Conservation (phyloP, 2,113 vertebrate genomes). For the Ceyx cyanopectus region DNA sequence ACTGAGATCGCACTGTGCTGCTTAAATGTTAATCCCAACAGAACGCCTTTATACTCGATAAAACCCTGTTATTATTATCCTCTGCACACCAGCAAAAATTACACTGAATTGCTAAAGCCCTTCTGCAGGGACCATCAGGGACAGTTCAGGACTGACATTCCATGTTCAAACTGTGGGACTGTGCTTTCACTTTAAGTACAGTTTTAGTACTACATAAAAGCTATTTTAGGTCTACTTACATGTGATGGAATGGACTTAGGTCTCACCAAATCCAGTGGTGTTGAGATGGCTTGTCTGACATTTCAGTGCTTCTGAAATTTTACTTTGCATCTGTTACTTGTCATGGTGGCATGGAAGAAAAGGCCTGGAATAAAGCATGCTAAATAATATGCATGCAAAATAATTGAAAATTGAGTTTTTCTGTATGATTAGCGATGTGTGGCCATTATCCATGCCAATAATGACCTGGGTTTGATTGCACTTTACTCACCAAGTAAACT, state of each 20-base stretch:
- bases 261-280: background rate
- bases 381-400: background rate
- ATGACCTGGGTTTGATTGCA: background rate
- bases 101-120: background rate
- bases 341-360: background rate
- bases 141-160: background rate
- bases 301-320: background rate
- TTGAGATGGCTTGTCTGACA: background rate
- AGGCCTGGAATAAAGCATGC: background rate
- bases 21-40: constrained; percentile 46
- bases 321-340: background rate
- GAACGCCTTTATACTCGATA: constrained; percentile 15
- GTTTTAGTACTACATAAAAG: background rate
- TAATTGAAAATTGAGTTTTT: constrained; percentile 8
- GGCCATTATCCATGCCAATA: background rate
- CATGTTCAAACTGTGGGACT: background rate
- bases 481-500: background rate
- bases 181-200: background rate
- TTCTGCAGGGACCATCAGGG: background rate
- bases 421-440: background rate
- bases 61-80: constrained; percentile 50
- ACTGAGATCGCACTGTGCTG: background rate
- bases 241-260: background rate
- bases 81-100: background rate
- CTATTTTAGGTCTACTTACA: background rate